phyloP scores from a whole-genome alignment of 2,113 vertebrate species.

The Heptranchias perlo region DNA sequence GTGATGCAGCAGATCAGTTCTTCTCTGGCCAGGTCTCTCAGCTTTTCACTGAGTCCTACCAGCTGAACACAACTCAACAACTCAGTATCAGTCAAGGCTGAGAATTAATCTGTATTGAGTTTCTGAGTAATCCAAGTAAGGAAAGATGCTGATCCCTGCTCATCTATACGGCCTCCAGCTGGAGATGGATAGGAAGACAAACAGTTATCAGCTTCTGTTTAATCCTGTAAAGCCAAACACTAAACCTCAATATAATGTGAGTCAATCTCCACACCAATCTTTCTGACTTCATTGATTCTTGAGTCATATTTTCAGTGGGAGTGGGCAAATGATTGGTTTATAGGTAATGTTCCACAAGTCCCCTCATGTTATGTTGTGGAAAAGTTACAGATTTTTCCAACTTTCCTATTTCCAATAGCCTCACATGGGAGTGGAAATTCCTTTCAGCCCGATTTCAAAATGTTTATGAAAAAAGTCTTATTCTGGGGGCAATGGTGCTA shows the following conservation, averaged over 20 bases:
- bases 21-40: not conserved
- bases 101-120: too few relatives aligned
- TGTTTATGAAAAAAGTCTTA: not conserved
- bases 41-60: too few relatives aligned
- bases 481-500: not conserved
- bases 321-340: not conserved
- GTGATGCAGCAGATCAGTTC: not conserved
- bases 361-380: not conserved
- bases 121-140: too few relatives aligned
- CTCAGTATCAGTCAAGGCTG: too few relatives aligned
- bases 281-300: not conserved
- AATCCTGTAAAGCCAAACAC: too few relatives aligned
- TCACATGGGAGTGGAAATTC: not conserved
- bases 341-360: not conserved
- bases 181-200: too few relatives aligned
- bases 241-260: too few relatives aligned
- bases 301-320: not conserved
- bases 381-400: not conserved
- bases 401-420: not conserved
- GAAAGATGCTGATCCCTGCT: too few relatives aligned
- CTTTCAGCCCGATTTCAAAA: not conserved
- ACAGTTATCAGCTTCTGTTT: too few relatives aligned
- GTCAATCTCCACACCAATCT: not conserved
- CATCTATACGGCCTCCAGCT: too few relatives aligned
- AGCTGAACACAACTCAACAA: too few relatives aligned